Base-by-base conservation (phyloP, 2,797 vertebrate species). In the Neopelma chrysocephalum region DNA sequence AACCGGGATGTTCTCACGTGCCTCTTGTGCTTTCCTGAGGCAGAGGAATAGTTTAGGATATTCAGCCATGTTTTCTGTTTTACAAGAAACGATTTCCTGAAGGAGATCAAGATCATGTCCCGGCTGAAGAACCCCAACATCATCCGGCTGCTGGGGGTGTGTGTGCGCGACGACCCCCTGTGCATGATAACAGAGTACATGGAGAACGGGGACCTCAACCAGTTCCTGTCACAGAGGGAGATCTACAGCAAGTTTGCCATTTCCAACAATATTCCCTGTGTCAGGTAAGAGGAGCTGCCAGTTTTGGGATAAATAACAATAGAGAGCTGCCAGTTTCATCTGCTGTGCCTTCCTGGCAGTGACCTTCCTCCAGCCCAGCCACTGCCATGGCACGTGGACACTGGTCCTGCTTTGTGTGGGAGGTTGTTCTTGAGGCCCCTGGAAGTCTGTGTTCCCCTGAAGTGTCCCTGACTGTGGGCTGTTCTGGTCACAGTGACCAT, bases 141-240 rank as follows among this genome's bases (percentile, higher is more conserved):
- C 97, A 99, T 99, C 92, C 98, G 99, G 16, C 98, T 99, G 48
- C 97, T 99, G 72, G 99, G 99, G 0, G 99, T 99, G 97, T 99
- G 99, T 50, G 99, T 99, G 98, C 98, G 36, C 3, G 99, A 99
- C 3, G 99, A 99, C 94, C 99, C 99, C 0, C 98, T 99, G 77
- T 99, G 99, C 92, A 99, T 99, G 99, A 99, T 99, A 95, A 99
- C 99, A 0, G 99, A 99, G 96, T 99, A 99, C 98, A 99, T 99
- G 99, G 99, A 99, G 89, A 99, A 99, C 0, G 99, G 99, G 23
- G 99, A 99, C 93, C 99, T 99, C 96, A 99, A 99, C 91, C 99
- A 99, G 97, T 99, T 99, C 96, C 98, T 99, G 84, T 99, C 99
- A 0, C 99, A 99, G 96, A 97, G 99, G 34, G 99, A 99, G 98